phyloP scores from a whole-genome alignment of 2,113 vertebrate genomes.

The Lepisosteus oculatus region DNA sequence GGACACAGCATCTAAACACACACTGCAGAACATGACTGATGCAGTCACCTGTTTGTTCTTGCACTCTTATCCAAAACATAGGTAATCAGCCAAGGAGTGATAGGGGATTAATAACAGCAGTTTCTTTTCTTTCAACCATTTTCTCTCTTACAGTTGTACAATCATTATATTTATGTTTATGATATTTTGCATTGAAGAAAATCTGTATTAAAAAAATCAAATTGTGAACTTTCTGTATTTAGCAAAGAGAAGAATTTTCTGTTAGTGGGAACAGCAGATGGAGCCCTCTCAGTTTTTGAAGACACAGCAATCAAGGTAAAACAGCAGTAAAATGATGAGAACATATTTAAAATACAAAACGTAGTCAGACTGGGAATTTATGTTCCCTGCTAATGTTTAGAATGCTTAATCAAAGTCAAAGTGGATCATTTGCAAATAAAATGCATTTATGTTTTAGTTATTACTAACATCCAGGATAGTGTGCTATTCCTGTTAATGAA shows the following conservation, averaged over 20 bases:
- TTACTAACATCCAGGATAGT: not conserved
- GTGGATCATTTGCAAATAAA: not conserved
- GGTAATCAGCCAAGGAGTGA: conserved; percentile 43
- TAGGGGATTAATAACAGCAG: conserved; percentile 29
- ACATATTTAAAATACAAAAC: too few species aligned
- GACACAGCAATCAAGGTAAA: conserved; percentile 83
- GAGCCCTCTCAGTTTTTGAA: conserved; percentile 82
- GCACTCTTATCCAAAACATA: conserved; percentile 66
- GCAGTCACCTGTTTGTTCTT: conserved; percentile 87
- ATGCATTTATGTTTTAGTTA: not conserved
- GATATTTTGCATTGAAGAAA: too few species aligned
- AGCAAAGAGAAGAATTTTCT: conserved; percentile 84
- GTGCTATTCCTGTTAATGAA: not conserved
- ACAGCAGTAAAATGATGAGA: too few species aligned
- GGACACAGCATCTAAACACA: conserved; percentile 62
- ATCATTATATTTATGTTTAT: too few species aligned
- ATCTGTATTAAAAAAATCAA: not conserved
- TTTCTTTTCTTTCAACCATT: too few species aligned
- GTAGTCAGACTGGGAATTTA: too few species aligned
- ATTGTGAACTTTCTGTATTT: conserved; percentile 40
- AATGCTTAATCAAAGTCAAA: not conserved
- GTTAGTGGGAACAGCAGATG: conserved; percentile 88
- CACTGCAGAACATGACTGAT: conserved; percentile 78
- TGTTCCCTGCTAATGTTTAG: not conserved
- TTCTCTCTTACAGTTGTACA: not conserved